A percentile compares a stretch with the other conserved stretches of the same genome.
These are phyloP conservation scores for Trachelus tabidus DNA, from an alignment of 2,888 invertebrate species.

Conservation along the genomic window DNA sequence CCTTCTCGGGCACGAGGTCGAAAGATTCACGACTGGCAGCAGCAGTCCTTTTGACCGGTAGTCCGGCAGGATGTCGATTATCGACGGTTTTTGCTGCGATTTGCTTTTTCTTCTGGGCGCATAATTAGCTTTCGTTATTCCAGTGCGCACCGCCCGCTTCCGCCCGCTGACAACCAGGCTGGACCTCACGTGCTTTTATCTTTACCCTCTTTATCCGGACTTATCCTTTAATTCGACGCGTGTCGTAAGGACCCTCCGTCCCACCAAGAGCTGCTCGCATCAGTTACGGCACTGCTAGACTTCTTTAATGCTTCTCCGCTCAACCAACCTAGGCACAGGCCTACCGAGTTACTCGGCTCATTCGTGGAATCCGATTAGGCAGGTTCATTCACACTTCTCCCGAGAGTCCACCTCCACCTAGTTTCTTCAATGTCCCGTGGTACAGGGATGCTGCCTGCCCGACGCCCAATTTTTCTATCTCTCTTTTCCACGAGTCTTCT, in stretches of 20 bases:
- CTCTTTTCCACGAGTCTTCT: neutral
- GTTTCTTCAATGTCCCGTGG: neutral
- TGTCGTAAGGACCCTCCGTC: neutral
- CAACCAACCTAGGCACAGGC: neutral
- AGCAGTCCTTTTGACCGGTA: constrained; percentile 26
- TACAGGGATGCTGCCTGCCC: neutral
- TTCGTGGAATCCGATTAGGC: constrained; percentile 20
- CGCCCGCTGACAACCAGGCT: constrained; percentile 37
- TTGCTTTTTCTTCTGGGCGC: constrained; percentile 47
- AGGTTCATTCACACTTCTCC: constrained; percentile 20
- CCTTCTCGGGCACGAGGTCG: constrained; percentile 27
- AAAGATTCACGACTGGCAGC: neutral
- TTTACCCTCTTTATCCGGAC: neutral
- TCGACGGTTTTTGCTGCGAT: constrained; percentile 59
- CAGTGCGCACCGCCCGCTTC: constrained; percentile 53
- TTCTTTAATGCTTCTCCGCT: neutral
- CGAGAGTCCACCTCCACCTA: neutral
- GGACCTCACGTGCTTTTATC: constrained; percentile 4
- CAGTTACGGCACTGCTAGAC: neutral
- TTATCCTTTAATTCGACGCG: neutral
- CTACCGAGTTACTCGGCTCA: constrained; percentile 1
- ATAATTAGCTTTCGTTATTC: constrained; percentile 63
- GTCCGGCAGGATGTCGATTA: constrained; percentile 62
- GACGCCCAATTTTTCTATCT: neutral
- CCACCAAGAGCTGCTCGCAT: neutral